Conservation (phyloP, 2,888 invertebrate species). For the Apotomis betuletana region DNA sequence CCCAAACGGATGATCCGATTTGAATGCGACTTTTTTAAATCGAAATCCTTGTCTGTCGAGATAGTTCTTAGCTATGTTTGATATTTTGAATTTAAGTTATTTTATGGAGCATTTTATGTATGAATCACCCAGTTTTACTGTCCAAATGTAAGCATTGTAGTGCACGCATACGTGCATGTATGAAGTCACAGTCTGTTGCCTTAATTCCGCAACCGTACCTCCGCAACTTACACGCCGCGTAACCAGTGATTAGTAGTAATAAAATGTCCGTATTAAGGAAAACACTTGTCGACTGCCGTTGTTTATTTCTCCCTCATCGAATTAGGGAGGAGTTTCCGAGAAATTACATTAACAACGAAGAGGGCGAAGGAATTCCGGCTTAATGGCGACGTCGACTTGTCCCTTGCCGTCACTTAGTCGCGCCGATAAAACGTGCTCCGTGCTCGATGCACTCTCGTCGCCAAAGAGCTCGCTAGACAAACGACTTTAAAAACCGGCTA, state of each 20-base stretch:
- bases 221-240: not conserved
- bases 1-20: too few species aligned
- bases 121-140: too few species aligned
- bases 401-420: slow-evolving; percentile 62
- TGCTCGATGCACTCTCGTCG: slow-evolving; percentile 22
- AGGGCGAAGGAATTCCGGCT: slow-evolving; percentile 60
- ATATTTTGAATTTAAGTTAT: too few species aligned
- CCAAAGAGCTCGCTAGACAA: slow-evolving; percentile 26
- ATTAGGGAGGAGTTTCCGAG: slow-evolving; percentile 64
- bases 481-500: slow-evolving; percentile 12
- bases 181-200: not conserved
- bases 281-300: slow-evolving; percentile 48
- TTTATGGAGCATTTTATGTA: too few species aligned
- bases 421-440: slow-evolving; percentile 39
- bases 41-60: too few species aligned
- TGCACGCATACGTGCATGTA: too few species aligned
- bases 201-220: not conserved
- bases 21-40: too few species aligned
- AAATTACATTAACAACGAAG: slow-evolving; percentile 68
- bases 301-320: slow-evolving; percentile 64
- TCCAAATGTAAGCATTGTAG: too few species aligned
- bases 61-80: too few species aligned
- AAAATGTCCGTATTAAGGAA: slow-evolving; percentile 38
- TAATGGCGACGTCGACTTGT: slow-evolving; percentile 59
- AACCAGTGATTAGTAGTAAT: slow-evolving; percentile 32